These are phyloP conservation scores for Onychostoma macrolepis DNA, from an alignment of 2,113 vertebrate genomes.

Conservation along the genomic window DNA sequence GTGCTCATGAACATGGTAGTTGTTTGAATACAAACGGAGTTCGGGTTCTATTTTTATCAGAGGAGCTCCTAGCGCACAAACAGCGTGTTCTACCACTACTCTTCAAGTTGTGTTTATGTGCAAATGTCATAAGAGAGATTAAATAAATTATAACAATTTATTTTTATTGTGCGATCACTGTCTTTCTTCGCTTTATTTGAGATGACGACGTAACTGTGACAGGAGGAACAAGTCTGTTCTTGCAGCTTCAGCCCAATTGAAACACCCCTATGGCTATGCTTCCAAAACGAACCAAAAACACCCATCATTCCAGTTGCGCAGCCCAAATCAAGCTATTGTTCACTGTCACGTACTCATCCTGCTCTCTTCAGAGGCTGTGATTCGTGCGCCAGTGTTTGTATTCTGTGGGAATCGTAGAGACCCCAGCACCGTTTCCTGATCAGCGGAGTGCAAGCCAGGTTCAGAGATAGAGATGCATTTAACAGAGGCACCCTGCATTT, in stretches of 20 bases:
- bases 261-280: constrained; percentile 59
- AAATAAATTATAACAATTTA: constrained; percentile 71
- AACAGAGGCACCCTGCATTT: constrained; percentile 33
- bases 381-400: background rate
- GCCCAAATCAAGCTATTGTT: constrained; percentile 68
- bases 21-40: background rate
- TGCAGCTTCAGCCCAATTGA: constrained; percentile 58
- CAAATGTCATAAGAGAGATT: constrained; percentile 56
- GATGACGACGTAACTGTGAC: constrained; percentile 59
- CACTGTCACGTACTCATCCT: constrained; percentile 53
- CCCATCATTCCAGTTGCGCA: constrained; percentile 56
- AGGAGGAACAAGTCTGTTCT: constrained; percentile 67
- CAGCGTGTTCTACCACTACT: constrained; percentile 7
- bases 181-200: constrained; percentile 27
- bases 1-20: background rate
- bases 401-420: constrained; percentile 18
- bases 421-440: constrained; percentile 39
- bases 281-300: constrained; percentile 52
- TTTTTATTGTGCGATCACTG: constrained; percentile 64
- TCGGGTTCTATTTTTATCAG: background rate
- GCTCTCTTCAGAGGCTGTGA: constrained; percentile 20
- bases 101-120: constrained; percentile 49
- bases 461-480: constrained; percentile 32
- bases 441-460: constrained; percentile 6
- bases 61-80: background rate